These are phyloP conservation scores for Trachelus tabidus DNA, from an alignment of 2,888 invertebrate genomes.

Conservation along the genomic window DNA sequence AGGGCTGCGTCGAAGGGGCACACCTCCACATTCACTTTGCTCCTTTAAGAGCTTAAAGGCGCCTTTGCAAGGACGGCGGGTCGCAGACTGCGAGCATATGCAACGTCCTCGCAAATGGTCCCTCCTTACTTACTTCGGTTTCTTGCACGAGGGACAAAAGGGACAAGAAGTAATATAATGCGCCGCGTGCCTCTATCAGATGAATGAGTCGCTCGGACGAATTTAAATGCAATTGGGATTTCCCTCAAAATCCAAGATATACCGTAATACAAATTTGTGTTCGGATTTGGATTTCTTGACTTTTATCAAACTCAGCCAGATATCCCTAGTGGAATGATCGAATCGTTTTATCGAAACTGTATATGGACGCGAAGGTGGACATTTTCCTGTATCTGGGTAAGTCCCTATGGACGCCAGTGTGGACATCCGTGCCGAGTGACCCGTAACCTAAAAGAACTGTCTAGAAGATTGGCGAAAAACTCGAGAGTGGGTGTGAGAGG, in stretches of 20 bases:
- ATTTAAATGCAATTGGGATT: not conserved
- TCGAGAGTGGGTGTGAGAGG: not conserved
- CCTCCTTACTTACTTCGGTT: not conserved
- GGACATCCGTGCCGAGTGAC: not conserved
- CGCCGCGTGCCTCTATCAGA: not conserved
- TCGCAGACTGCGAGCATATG: not conserved
- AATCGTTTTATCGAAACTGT: not conserved
- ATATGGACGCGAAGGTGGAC: not conserved
- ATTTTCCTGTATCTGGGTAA: not conserved
- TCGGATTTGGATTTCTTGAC: not conserved
- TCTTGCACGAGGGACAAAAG: not conserved
- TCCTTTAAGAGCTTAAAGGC: not conserved
- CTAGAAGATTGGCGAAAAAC: not conserved
- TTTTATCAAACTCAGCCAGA: not conserved
- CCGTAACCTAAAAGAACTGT: not conserved
- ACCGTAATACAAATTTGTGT: not conserved
- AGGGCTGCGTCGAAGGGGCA: not conserved
- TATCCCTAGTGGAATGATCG: not conserved
- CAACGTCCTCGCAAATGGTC: not conserved
- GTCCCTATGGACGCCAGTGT: not conserved
- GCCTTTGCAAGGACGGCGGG: not conserved
- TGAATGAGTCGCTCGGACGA: not conserved
- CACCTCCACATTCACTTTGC: not conserved
- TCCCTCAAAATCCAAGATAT: not conserved
- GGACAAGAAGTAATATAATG: not conserved